Conservation (phyloP, 2,797 vertebrate genomes). For the Scarus forsteni region DNA sequence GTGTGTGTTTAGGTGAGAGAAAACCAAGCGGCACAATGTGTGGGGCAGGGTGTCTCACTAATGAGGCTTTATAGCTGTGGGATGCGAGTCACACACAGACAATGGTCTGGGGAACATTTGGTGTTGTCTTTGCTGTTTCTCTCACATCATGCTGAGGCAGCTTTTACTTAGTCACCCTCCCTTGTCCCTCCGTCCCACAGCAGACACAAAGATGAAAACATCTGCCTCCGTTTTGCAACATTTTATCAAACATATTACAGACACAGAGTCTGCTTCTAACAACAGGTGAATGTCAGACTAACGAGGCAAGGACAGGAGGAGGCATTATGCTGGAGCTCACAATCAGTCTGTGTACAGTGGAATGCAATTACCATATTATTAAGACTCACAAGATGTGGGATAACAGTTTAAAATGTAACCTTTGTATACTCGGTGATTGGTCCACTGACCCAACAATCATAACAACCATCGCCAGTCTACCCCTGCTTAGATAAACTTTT, state of each 20-base stretch:
- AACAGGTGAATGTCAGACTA: slow-evolving; percentile 66
- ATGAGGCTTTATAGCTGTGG: slow-evolving; percentile 84
- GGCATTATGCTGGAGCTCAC: slow-evolving; percentile 7
- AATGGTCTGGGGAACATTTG: slow-evolving; percentile 80
- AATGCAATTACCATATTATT: neutral
- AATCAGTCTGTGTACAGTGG: slow-evolving; percentile 4
- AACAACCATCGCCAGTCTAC: too few relatives aligned
- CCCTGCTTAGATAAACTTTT: too few relatives aligned
- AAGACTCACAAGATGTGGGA: neutral
- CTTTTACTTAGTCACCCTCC: slow-evolving; percentile 67
- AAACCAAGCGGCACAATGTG: slow-evolving; percentile 59
- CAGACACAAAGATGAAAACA: slow-evolving; percentile 70
- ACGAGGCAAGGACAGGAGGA: slow-evolving; percentile 30
- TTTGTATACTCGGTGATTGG: too few relatives aligned
- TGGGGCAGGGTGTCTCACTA: slow-evolving; percentile 81
- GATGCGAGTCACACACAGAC: slow-evolving; percentile 77
- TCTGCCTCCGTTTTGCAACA: slow-evolving; percentile 50
- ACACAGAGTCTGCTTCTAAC: slow-evolving; percentile 52
- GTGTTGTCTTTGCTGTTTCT: slow-evolving; percentile 71
- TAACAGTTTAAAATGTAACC: neutral
- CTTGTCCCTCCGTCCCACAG: slow-evolving; percentile 46
- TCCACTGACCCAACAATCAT: too few relatives aligned
- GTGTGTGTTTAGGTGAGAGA: slow-evolving; percentile 47
- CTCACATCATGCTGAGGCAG: slow-evolving; percentile 72
- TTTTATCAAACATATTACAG: slow-evolving; percentile 56